Conservation (phyloP, 2,888 invertebrate species). For the Diarsia mendica region DNA sequence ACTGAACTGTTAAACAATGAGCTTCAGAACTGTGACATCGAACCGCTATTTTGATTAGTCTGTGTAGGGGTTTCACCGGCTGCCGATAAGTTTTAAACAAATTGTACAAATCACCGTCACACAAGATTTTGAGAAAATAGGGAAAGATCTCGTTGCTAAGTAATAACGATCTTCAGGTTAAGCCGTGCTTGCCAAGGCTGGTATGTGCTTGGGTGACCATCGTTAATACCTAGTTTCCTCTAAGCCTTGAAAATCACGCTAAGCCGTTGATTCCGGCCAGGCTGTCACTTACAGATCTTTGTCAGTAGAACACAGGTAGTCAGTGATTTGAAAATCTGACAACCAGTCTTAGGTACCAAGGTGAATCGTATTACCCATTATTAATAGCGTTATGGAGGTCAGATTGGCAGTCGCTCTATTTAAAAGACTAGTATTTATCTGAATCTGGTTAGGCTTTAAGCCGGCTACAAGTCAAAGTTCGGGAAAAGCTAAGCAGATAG, state of each 20-base stretch:
- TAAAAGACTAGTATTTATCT: neutral
- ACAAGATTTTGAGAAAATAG: neutral
- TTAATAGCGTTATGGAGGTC: neutral
- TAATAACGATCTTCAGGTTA: too few relatives aligned
- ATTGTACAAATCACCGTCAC: neutral
- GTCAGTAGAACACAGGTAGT: neutral
- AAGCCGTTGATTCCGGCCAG: neutral
- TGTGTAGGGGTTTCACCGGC: slow-evolving; percentile 25
- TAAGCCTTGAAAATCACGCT: neutral
- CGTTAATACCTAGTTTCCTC: neutral
- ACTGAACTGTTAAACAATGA: slow-evolving; percentile 61
- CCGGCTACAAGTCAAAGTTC: neutral
- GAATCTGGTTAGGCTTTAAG: neutral
- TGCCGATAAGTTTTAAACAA: neutral
- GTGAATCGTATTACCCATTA: neutral
- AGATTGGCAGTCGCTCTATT: neutral
- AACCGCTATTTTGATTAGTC: slow-evolving; percentile 71
- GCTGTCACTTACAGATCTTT: neutral
- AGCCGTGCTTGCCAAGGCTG: too few relatives aligned
- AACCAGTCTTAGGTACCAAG: neutral
- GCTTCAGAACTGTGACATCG: slow-evolving; percentile 44
- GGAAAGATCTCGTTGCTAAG: neutral
- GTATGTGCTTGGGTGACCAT: neutral
- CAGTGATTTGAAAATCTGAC: neutral
- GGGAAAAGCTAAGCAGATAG: neutral